A percentile compares a stretch with the other conserved stretches of the same genome.
phyloP scores from a whole-genome alignment of 2,888 invertebrate genomes.

The Cryptocephalus primarius region DNA sequence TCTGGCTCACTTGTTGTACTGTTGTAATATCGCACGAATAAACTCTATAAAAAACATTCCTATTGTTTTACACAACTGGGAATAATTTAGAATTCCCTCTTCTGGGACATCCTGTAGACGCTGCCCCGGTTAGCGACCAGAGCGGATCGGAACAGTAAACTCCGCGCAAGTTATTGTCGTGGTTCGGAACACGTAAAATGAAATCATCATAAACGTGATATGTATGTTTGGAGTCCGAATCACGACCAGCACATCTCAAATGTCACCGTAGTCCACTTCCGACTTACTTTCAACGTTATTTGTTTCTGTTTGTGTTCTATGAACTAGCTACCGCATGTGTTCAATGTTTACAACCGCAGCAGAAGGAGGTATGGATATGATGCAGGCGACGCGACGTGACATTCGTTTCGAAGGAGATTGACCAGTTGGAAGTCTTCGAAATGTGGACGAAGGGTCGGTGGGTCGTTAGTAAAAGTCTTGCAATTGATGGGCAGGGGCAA shows the following conservation, averaged over 20 bases:
- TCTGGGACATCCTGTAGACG: conserved; percentile 10
- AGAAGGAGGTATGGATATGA: conserved; percentile 2
- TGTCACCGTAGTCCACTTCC: conserved; percentile 27
- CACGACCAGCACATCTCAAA: conserved; percentile 26
- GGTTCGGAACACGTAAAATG: conserved; percentile 29
- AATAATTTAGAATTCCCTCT: neutral
- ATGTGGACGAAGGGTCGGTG: no score
- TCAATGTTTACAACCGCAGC: conserved; percentile 10
- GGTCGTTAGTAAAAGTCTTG: no score
- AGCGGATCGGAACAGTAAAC: conserved; percentile 24
- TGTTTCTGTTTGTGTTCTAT: conserved; percentile 13
- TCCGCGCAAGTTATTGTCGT: conserved; percentile 26
- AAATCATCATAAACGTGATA: conserved; percentile 34
- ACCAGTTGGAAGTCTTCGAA: no score
- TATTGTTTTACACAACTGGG: neutral
- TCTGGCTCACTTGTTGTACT: no score
- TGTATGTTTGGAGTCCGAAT: conserved; percentile 26
- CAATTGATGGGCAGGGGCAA: no score
- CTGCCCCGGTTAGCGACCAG: conserved; percentile 21
- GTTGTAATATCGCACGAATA: no score
- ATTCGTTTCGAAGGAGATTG: no score
- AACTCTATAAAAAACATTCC: no score
- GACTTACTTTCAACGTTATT: conserved; percentile 22
- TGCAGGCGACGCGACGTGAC: no score
- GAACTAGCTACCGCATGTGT: conserved; percentile 12